phyloP scores from a whole-genome alignment of 1,140 invertebrate species.

The Aphis gossypii region DNA sequence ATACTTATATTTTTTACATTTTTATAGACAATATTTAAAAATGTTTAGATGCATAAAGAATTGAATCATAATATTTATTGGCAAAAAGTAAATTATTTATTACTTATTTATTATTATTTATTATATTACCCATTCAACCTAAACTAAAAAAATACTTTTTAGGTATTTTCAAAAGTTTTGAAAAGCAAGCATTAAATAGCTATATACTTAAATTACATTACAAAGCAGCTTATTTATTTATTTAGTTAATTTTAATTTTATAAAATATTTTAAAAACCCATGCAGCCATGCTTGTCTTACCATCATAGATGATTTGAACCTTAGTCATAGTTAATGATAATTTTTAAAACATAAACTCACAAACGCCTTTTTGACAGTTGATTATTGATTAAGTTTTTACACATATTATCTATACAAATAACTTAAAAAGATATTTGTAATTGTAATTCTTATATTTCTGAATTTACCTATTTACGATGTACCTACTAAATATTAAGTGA shows the following conservation, averaged over 20 bases:
- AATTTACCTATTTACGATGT: background rate
- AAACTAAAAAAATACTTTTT: slow-evolving; percentile 1
- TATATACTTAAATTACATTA: background rate
- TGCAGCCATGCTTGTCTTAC: too few relatives aligned
- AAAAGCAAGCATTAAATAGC: background rate
- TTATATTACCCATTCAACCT: background rate
- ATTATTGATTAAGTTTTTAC: slow-evolving; percentile 13
- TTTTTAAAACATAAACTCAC: background rate
- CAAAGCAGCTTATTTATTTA: too few relatives aligned
- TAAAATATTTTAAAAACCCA: too few relatives aligned
- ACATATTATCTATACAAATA: background rate
- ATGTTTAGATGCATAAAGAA: too few relatives aligned
- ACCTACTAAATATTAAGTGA: slow-evolving; percentile 1
- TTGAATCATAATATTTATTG: too few relatives aligned
- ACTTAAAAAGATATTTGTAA: slow-evolving; percentile 13
- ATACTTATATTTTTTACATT: too few relatives aligned
- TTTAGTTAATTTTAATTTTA: too few relatives aligned
- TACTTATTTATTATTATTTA: background rate
- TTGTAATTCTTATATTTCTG: slow-evolving; percentile 9
- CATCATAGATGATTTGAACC: slow-evolving; percentile 6
- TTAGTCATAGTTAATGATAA: slow-evolving; percentile 11
- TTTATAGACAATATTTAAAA: too few relatives aligned
- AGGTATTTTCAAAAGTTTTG: background rate
- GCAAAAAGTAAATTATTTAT: too few relatives aligned
- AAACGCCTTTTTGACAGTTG: background rate